A percentile compares a stretch with the other conserved stretches of the same genome.
Evolutionary conservation across 2,797 vertebrate genomes (phyloP).

Genomic region (Sebastes ruberrimus): DNA sequence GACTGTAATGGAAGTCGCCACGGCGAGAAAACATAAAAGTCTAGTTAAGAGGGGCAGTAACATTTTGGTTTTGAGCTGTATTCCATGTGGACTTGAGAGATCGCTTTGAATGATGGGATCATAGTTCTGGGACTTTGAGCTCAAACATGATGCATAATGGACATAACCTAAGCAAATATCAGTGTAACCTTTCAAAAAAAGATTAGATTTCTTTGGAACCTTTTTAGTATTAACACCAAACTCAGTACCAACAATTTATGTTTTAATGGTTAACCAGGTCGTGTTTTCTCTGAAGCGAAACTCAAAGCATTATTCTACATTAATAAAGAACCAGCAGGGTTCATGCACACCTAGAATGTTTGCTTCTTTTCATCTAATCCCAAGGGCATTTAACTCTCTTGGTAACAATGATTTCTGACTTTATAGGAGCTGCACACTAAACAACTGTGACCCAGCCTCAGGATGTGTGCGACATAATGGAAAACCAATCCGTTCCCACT

Average conservation of each 20-base stretch:
- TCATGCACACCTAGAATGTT: not conserved
- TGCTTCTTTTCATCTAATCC: not conserved
- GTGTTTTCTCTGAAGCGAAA: not conserved
- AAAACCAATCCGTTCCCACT: not conserved
- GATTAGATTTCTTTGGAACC: not conserved
- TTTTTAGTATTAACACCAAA: not conserved
- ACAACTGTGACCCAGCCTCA: not conserved
- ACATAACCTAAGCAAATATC: not conserved
- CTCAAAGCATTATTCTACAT: not conserved
- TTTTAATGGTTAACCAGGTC: not conserved
- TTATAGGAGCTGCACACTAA: not conserved
- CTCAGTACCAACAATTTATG: not conserved
- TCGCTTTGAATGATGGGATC: constrained; percentile 8
- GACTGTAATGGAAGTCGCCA: constrained; percentile 34
- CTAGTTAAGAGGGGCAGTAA: not conserved
- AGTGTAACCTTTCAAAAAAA: not conserved
- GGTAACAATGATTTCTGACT: not conserved
- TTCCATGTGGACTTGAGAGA: not conserved
- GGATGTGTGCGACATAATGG: not conserved
- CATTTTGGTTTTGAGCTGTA: constrained; percentile 1
- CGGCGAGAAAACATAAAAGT: constrained; percentile 12
- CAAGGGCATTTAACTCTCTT: not conserved
- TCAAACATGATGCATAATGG: not conserved
- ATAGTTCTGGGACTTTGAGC: not conserved
- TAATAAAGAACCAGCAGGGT: not conserved